Base-by-base conservation (phyloP, 2,113 vertebrate species). In the Montifringilla adamsi region DNA sequence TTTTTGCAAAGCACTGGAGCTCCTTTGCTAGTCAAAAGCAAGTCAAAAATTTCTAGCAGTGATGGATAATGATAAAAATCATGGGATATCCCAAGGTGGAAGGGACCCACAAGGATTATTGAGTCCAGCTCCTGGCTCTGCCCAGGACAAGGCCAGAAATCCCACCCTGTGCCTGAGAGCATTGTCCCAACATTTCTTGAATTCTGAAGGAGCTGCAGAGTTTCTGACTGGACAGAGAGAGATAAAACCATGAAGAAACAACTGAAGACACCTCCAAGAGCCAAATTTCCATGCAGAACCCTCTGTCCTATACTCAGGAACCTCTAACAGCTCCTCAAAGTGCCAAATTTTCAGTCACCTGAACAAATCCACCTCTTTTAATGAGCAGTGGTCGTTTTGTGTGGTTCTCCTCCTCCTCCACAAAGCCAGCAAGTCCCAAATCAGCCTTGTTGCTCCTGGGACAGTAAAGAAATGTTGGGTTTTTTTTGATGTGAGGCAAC, bases 401-500 rank as follows among this genome's bases (percentile, higher is more conserved):
- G 1, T 22, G 60, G 6, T 5, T 37, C 59, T n/a, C 35, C 28
- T 77, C 43, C 30, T 52, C 7, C 33, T 53, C 1, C 7, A 5
- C 9, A 6, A 89, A 69, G 49, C 14, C 26, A 72, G 30, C 37
- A 58, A 76, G 53, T 43, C 59, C 17, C 5, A 2, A 81, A 30
- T 68, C 66, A 56, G 21, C 69, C 28, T 8, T 18, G 64, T 41
- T 28, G 21, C 30, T 67, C 35, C 74, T 31, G 39, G 14, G 73
- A 78, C 26, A 12, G n/a, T 66, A 5, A 68, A 74, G 28, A 58
- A 74, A 24, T 13, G 28, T 20, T n/a, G n/a, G n/a, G n/a, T 52
- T 44, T 92, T 96, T 94, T 96, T 95, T 92, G 50, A 72, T 87
- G 47, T 78, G 73, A 93, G 74, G 49, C 56, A 83, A 13, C 11